Evolutionary conservation across 2,113 vertebrate species (phyloP).

Genomic region (Athene cunicularia): DNA sequence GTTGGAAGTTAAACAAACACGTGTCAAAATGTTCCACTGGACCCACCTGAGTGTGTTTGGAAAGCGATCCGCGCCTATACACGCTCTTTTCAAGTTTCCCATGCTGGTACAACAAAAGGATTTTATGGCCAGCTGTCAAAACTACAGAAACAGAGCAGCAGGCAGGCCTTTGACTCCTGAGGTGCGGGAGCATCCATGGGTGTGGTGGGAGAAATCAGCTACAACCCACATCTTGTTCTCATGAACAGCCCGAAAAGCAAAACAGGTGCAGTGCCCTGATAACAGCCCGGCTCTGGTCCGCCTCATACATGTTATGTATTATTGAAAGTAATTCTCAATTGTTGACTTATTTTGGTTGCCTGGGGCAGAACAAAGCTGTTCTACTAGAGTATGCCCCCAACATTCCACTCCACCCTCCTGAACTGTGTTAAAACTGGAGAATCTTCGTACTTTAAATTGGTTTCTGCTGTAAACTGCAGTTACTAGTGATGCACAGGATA

Average conservation of each 20-base stretch:
- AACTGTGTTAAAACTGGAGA: neutral
- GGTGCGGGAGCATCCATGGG: neutral
- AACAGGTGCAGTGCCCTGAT: constrained; percentile 7
- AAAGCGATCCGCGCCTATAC: neutral
- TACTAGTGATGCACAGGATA: neutral
- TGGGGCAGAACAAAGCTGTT: neutral
- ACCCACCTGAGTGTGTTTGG: neutral
- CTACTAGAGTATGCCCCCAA: neutral
- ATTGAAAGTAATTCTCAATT: neutral
- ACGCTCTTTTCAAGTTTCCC: neutral
- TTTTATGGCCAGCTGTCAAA: neutral
- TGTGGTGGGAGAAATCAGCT: neutral
- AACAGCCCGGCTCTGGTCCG: neutral
- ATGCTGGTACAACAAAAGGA: neutral
- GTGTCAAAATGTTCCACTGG: neutral
- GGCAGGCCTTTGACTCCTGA: neutral
- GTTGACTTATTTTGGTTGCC: constrained; percentile 5
- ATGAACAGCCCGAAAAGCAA: neutral
- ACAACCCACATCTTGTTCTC: neutral
- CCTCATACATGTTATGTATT: neutral
- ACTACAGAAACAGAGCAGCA: neutral
- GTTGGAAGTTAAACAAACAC: neutral
- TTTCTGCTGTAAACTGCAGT: neutral
- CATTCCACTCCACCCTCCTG: neutral
- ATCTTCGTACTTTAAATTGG: neutral